Evolutionary conservation across 2,888 invertebrate species (phyloP), one percentile per base, ranked within the genome.

Genomic region (Agonopterix arenella): DNA sequence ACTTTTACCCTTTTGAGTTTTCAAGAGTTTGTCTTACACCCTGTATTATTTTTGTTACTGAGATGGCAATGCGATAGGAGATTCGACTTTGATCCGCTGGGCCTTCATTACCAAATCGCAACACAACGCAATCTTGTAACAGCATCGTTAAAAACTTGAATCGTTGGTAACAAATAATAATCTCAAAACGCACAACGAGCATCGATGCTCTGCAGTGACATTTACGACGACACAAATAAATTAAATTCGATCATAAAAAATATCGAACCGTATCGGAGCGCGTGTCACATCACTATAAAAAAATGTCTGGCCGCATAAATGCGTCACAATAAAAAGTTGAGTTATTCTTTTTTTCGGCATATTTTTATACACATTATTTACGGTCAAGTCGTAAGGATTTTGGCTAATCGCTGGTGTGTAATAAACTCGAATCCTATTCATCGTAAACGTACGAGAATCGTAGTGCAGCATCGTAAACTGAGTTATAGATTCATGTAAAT

Each of bases 141-240:
- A 71, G 74, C 65, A 56, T 76, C 81, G 78, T 82, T 80, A 82
- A 82, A 82, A 78, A 73, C 68, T 78, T 28, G 28, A 28, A 28
- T 75, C 78, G 75, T 69, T 68, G 70, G 73, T 66, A 65, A 80
- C 76, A 75, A 75, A 81, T 80, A 77, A 81, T 80, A 80, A 77
- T 80, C 73, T 74, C 69, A 61, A 66, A 73, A 68, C 64, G 64
- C 62, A 46, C 60, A 61, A 62, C 66, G 64, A 66, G 73, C 72
- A 66, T 70, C 71, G 72, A 73, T 73, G 68, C 73, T 70, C 63
- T 53, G 62, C 60, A 61, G 50, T 72, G 88, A 88, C 86, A 61
- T 88, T 88, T 88, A 88, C 78, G 86, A 83, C 62, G 70, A 71
- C 70, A 73, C 73, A 71, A 74, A 88, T 88, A 85, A 85, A 86